These are phyloP conservation scores for Spea bombifrons DNA, from an alignment of 2,113 vertebrate species.

Conservation along the genomic window DNA sequence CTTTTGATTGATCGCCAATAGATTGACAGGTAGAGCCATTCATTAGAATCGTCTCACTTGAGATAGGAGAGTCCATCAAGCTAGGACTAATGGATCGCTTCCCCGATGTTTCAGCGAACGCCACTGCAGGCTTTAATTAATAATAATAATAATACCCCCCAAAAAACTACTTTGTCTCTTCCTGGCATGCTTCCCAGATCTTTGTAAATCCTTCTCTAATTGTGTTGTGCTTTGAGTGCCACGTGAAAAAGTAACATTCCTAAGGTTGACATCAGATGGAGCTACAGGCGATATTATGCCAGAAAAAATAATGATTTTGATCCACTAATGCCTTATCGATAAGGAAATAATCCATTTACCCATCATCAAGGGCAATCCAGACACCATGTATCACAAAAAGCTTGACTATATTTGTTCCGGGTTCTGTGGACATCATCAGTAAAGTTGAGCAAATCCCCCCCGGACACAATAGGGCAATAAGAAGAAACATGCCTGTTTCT, in stretches of 20 bases:
- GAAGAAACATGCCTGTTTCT: too few species aligned
- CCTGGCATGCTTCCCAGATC: slow-evolving; percentile 73
- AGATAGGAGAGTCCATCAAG: slow-evolving; percentile 83
- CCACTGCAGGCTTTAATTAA: slow-evolving; percentile 27
- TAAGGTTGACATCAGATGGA: too few species aligned
- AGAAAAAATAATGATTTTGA: too few species aligned
- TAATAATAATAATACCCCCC: not conserved
- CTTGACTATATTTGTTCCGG: too few species aligned
- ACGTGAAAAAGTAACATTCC: slow-evolving; percentile 69
- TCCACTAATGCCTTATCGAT: too few species aligned
- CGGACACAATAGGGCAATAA: too few species aligned
- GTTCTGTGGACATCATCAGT: too few species aligned
- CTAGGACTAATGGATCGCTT: slow-evolving; percentile 79
- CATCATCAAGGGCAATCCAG: too few species aligned
- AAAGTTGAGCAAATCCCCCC: too few species aligned
- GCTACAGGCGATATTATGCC: too few species aligned
- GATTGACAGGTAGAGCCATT: slow-evolving; percentile 89
- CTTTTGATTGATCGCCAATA: slow-evolving; percentile 85
- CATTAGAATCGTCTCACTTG: slow-evolving; percentile 87
- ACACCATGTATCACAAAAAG: too few species aligned
- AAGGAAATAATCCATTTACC: too few species aligned
- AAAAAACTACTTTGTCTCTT: slow-evolving; percentile 73
- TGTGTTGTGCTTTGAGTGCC: slow-evolving; percentile 77
- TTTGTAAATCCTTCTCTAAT: slow-evolving; percentile 77
- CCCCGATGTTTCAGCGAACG: slow-evolving; percentile 70